Evolutionary conservation across 2,113 vertebrate species (phyloP), one percentile per base, ranked within the genome.

Genomic region (Nyctibius bracteatus): DNA sequence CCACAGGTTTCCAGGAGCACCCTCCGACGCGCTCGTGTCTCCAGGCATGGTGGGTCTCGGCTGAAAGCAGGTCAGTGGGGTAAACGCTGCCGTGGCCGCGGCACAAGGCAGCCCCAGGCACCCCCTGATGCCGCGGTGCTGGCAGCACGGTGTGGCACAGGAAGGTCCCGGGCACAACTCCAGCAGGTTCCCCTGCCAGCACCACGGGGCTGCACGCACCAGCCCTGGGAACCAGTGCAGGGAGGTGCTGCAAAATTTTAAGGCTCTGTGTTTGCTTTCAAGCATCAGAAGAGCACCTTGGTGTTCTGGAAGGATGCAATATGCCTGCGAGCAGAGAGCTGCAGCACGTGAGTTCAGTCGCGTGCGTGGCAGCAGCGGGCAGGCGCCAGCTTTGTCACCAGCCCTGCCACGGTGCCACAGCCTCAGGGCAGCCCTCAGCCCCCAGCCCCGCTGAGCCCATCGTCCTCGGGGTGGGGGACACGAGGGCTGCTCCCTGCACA

Each of bases 121-220:
- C 98, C 98, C 98, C 99, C 98, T 98, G 98, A 98, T 98, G 99
- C 98, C 97, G 97, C 27, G 80, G 98, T 98, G 96, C 98, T 97
- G 98, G 98, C n/a, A n/a, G n/a, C n/a, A n/a, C n/a, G n/a, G n/a
- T n/a, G n/a, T n/a, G n/a, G 43, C 19, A 30, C 12, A 46, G 68
- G 22, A 54, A 22, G 6, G 17, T 63, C 68, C 44, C 44, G 6
- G 35, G 43, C 51, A 21, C 55, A 61, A 43, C 51, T 9, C 49
- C 49, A 39, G 39, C 49, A 46, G 47, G 33, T 44, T 72, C 47
- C 37, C 27, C 47, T 1, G 54, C 62, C 55, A 30, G 35, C 6
- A 0, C 54, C 25, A 5, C 4, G 1, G 30, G 8, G 15, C 65
- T 11, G 58, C 35, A 4, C 28, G 18, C 67, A 3, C 3, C n/a